Evolutionary conservation across 2,113 vertebrate species (phyloP), one percentile per base, ranked within the genome.

Genomic region (Oxyura jamaicensis): DNA sequence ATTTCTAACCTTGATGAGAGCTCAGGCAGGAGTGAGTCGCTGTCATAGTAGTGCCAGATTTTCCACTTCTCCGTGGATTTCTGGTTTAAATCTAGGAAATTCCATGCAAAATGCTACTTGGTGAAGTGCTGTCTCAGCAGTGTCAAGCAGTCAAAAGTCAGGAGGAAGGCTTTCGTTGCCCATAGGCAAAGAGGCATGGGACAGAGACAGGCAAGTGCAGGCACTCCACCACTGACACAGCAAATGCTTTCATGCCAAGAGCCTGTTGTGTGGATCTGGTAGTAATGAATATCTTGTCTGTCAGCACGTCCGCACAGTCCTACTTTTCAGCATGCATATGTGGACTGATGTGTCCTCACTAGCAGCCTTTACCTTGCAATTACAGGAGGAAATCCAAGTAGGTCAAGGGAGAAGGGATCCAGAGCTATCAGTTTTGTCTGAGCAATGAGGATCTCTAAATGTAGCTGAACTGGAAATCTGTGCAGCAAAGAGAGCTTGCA

Each of bases 281-380:
- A 3, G 1, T 5, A 26, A 58, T 48, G 50, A 44, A 41, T 20
- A 67, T 62, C 41, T 35, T 3, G 17, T 35, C 50, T 18, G 20
- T 63, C 68, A 77, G 63, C 44, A 21, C 0, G 4, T 65, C 50
- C 26, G 41, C 44, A 41, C 44, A 28, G 79, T 36, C 59, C 59
- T 19, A 1, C 2, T 0, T 76, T 63, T 41, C 58, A 88, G 23
- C 2, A 0, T 13, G 26, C 3, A 0, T 11, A 5, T 67, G 36
- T 50, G 60, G 74, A 67, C 5, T 0, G 0, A 18, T 63, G 52
- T 39, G 31, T 17, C 58, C 60, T 58, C 52, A 76, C 33, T 63
- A 79, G 62, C 75, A 88, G 39, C 48, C 75, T 73, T 53, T 62
- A 33, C 69, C 73, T 75, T 67, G 55, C n/a, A 28, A 8, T 36